phyloP scores from a whole-genome alignment of 2,888 invertebrate species.

The Graphium colonna region DNA sequence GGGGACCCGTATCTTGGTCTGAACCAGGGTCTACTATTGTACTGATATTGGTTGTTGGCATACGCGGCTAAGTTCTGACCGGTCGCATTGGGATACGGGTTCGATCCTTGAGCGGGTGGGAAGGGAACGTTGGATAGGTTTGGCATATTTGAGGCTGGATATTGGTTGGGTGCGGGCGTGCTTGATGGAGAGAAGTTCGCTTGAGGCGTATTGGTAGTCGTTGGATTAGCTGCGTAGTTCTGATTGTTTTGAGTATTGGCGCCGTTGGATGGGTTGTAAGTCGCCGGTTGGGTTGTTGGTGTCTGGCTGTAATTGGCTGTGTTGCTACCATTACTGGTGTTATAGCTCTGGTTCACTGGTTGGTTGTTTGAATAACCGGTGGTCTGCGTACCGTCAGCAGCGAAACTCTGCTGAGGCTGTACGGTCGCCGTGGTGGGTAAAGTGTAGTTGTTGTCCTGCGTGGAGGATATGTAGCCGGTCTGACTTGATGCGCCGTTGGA shows the following conservation, averaged over 20 bases:
- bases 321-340: constrained; percentile 46
- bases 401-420: constrained; percentile 50
- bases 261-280: constrained; percentile 54
- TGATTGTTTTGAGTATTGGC: constrained; percentile 48
- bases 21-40: constrained; percentile 70
- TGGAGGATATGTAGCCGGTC: constrained; percentile 64
- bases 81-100: constrained; percentile 70
- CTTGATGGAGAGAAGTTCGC: constrained; percentile 62
- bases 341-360: constrained; percentile 47
- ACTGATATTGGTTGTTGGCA: constrained; percentile 69
- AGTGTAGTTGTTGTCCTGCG: constrained; percentile 59
- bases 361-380: constrained; percentile 47
- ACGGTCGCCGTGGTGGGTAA: constrained; percentile 41
- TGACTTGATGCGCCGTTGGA: constrained; percentile 53
- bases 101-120: constrained; percentile 52
- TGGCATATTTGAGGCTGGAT: constrained; percentile 48
- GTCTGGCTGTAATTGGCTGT: constrained; percentile 46
- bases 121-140: constrained; percentile 58
- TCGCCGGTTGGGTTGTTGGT: constrained; percentile 50
- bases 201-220: constrained; percentile 53
- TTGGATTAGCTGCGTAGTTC: constrained; percentile 44
- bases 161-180: constrained; percentile 64
- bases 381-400: constrained; percentile 51
- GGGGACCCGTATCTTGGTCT: constrained; percentile 67
- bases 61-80: constrained; percentile 73